phyloP scores from a whole-genome alignment of 1,140 invertebrate species.

The Platyura marginata region DNA sequence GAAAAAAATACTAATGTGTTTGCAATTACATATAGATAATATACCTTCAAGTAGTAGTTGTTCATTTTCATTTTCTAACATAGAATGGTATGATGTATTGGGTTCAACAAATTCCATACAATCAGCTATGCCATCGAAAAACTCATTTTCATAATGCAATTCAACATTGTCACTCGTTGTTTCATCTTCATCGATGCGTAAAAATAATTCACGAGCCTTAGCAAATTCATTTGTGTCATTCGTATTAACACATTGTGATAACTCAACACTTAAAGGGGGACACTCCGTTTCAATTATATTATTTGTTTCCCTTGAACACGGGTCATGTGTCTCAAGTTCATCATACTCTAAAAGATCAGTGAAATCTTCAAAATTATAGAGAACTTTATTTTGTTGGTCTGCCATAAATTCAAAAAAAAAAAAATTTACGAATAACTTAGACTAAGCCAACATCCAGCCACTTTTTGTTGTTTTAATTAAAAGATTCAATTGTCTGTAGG shows the following conservation, averaged over 20 bases:
- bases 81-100: not conserved
- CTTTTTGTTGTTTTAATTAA: too few relatives aligned
- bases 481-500: too few relatives aligned
- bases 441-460: too few relatives aligned
- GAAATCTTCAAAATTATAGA: conserved; percentile 9
- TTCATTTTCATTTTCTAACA: conserved; percentile 3
- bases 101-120: not conserved
- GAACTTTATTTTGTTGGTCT: too few relatives aligned
- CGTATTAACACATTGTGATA: not conserved
- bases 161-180: not conserved
- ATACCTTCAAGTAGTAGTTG: conserved; percentile 4
- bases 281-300: not conserved
- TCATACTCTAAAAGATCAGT: conserved; percentile 34
- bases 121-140: not conserved
- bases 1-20: too few relatives aligned
- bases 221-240: not conserved
- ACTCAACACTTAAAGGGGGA: conserved; percentile 4
- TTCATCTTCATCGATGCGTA: not conserved
- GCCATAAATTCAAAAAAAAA: too few relatives aligned
- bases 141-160: conserved; percentile 2
- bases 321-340: conserved; percentile 21
- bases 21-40: too few relatives aligned
- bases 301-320: conserved; percentile 7
- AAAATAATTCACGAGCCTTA: conserved; percentile 2
- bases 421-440: too few relatives aligned